Base-by-base conservation (phyloP, 2,888 invertebrate species). In the Amiota minor region DNA sequence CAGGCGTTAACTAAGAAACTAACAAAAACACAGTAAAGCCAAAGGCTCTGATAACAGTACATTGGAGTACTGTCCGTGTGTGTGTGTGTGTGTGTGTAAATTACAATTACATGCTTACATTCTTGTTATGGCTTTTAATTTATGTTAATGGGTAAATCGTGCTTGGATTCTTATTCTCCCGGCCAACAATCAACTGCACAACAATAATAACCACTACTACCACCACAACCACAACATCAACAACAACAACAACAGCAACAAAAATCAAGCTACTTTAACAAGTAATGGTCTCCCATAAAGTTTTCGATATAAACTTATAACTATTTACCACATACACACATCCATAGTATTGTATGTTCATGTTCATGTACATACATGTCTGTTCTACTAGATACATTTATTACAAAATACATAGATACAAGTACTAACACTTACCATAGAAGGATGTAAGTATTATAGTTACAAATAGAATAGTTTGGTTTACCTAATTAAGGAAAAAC, bases 131-230 rank as follows among this genome's bases (percentile, higher is more conserved):
- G 78, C 78, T 76, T 85, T 85, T 80, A 85, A 83, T 85, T 85
- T 83, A 85, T 85, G 86, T 78, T 83, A 83, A 83, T 85, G 85
- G 79, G 69, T 65, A 76, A 86, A 81, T 85, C 83, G 86, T 83
- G 83, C 85, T 78, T 64, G 59, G 62, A 75, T 79, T 78, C 74
- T 76, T 76, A 74, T 77, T 70, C 73, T 46, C 53, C 12, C 18
- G 9, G 18, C 56, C 59, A 59, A 59, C 18, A 59, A n/a, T 16
- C 55, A 55, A 55, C 8, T 35, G 35, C 35, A 35, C 35, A 59
- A 59, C 56, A 59, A 18, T 59, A 45, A 11, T 64, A 72, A 72
- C 74, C 74, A 74, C 61, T 75, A 73, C 71, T 73, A 49, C 47
- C 65, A 55, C 68, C 49, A 35, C n/a, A 72, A 65, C 72, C 75